A percentile compares a stretch with the other conserved stretches of the same genome.
Evolutionary conservation across 2,888 invertebrate species (phyloP).

Genomic region (Balanococcus diminutus): DNA sequence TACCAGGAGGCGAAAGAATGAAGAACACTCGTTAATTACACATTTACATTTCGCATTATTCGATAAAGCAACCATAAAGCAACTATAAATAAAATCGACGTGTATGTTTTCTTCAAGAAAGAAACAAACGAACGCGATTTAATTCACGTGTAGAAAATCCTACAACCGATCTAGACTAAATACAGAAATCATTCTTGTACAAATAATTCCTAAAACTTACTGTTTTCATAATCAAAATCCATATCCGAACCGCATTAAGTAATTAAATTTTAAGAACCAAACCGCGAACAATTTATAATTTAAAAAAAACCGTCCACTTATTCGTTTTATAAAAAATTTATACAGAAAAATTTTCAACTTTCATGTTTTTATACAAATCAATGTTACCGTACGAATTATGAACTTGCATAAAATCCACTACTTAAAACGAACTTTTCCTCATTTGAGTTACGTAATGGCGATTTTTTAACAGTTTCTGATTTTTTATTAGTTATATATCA

Average conservation of each 20-base stretch:
- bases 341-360: background rate
- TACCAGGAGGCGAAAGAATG: slow-evolving; percentile 8
- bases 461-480: background rate
- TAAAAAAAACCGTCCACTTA: background rate
- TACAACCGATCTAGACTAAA: background rate
- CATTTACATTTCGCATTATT: slow-evolving; percentile 45
- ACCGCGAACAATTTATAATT: background rate
- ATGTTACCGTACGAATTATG: background rate
- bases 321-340: background rate
- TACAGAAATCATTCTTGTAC: background rate
- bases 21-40: slow-evolving; percentile 39
- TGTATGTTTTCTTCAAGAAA: slow-evolving; percentile 2
- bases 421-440: background rate
- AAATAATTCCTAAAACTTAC: background rate
- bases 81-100: slow-evolving; percentile 30
- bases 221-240: slow-evolving; percentile 41
- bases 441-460: background rate
- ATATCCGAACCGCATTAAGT: slow-evolving; percentile 9
- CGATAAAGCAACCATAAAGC: slow-evolving; percentile 24
- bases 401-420: background rate
- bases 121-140: background rate
- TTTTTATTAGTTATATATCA: background rate
- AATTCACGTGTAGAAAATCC: background rate
- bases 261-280: background rate
- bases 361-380: background rate